These are phyloP conservation scores for Choristoneura rosaceana DNA, from an alignment of 2,888 invertebrate genomes.

Conservation along the genomic window DNA sequence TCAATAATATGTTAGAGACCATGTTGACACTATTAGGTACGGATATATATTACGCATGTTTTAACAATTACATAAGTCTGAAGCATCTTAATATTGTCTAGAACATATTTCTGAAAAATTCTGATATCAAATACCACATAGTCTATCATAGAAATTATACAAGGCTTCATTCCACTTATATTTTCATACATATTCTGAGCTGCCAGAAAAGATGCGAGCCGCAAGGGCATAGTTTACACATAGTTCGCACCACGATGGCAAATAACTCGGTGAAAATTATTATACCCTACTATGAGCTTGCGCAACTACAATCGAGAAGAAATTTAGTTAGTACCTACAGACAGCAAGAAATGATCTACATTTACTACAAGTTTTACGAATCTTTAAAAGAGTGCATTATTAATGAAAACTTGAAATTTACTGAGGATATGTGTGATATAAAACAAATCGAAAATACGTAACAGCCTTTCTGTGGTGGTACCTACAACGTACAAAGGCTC, in stretches of 20 bases:
- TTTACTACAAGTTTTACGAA: background rate
- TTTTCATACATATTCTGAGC: conserved; percentile 49
- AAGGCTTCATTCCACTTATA: conserved; percentile 20
- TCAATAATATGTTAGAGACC: conserved; percentile 29
- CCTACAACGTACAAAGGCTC: conserved; percentile 1
- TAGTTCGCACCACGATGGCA: conserved; percentile 59
- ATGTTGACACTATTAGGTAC: conserved; percentile 18
- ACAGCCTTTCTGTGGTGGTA: background rate
- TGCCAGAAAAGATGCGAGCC: conserved; percentile 53
- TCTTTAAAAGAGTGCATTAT: background rate
- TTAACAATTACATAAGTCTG: background rate
- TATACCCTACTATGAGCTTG: conserved; percentile 51
- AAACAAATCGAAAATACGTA: conserved; percentile 12
- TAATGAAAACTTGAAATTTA: background rate
- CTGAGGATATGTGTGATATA: conserved; percentile 4
- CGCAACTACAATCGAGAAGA: conserved; percentile 48
- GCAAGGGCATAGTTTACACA: conserved; percentile 65
- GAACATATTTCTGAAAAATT: background rate
- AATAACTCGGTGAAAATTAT: conserved; percentile 60
- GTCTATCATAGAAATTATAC: background rate
- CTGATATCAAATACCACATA: background rate
- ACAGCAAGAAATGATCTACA: background rate
- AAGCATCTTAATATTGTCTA: background rate
- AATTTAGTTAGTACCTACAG: background rate
- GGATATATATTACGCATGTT: conserved; percentile 16